These are phyloP conservation scores for Ailurus styani DNA, from an alignment of 2,113 vertebrate genomes.

Conservation along the genomic window DNA sequence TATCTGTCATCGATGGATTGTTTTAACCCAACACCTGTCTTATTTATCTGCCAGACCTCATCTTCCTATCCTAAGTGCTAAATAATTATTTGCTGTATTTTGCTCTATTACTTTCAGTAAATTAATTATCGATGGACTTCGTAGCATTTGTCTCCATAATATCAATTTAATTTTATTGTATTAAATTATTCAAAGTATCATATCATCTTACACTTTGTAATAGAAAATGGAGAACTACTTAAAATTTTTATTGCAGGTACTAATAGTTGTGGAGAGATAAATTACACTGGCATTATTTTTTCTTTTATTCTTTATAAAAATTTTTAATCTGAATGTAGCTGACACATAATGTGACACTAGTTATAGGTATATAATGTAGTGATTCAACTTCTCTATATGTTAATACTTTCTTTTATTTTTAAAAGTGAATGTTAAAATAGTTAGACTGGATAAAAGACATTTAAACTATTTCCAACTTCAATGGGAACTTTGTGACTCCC, in stretches of 20 bases:
- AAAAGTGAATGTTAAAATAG: background rate
- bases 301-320: background rate
- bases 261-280: background rate
- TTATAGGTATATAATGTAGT: background rate
- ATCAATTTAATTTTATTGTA: background rate
- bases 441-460: background rate
- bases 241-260: background rate
- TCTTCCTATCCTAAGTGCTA: background rate
- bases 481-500: background rate
- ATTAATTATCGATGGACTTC: background rate
- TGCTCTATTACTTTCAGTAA: background rate
- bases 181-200: background rate
- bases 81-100: background rate
- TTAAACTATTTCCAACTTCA: background rate
- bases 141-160: background rate
- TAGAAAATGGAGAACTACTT: background rate
- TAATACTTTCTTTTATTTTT: conserved; percentile 12
- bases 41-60: background rate
- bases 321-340: background rate
- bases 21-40: background rate
- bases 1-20: background rate
- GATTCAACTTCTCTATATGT: background rate
- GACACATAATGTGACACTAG: background rate
- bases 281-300: background rate
- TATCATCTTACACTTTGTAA: background rate